A percentile compares a stretch with the other conserved stretches of the same genome.
Conservation (phyloP, 1,140 invertebrate species). For the Eupristina koningsbergeri region DNA sequence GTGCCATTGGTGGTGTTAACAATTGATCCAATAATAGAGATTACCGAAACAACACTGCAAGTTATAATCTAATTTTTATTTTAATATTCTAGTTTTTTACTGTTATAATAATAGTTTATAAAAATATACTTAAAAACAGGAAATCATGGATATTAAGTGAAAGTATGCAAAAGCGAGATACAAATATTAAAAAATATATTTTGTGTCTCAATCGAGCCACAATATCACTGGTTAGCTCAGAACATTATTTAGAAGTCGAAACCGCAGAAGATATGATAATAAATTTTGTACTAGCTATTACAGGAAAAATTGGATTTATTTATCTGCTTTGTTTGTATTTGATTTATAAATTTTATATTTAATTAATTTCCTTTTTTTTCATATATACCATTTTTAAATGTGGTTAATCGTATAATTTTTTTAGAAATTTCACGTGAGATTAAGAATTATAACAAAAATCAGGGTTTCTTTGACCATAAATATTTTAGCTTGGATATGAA, state of each 20-base stretch:
- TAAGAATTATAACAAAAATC: not conserved
- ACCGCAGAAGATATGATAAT: slow-evolving; percentile 64
- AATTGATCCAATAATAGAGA: too few species aligned
- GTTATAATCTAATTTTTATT: not conserved
- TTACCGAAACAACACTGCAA: too few species aligned
- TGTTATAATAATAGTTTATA: not conserved
- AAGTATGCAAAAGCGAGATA: slow-evolving; percentile 54
- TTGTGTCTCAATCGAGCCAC: slow-evolving; percentile 62
- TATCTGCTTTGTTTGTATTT: slow-evolving; percentile 60
- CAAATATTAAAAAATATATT: slow-evolving; percentile 57
- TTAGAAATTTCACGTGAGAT: not conserved
- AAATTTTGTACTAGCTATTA: slow-evolving; percentile 60
- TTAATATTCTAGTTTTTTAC: not conserved
- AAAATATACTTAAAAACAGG: slow-evolving; percentile 3
- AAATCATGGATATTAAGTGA: slow-evolving; percentile 65
- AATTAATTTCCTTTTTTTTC: not conserved
- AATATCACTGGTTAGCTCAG: slow-evolving; percentile 59
- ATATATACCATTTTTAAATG: not conserved
- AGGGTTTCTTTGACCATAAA: not conserved
- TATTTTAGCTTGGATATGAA: not conserved
- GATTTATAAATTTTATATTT: not conserved
- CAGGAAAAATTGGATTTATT: slow-evolving; percentile 64
- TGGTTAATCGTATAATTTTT: not conserved
- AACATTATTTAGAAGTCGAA: slow-evolving; percentile 60
- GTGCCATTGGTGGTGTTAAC: slow-evolving; percentile 55